A percentile compares a stretch with the other conserved stretches of the same genome.
phyloP scores from a whole-genome alignment of 2,113 vertebrate species.

The Procavia capensis region DNA sequence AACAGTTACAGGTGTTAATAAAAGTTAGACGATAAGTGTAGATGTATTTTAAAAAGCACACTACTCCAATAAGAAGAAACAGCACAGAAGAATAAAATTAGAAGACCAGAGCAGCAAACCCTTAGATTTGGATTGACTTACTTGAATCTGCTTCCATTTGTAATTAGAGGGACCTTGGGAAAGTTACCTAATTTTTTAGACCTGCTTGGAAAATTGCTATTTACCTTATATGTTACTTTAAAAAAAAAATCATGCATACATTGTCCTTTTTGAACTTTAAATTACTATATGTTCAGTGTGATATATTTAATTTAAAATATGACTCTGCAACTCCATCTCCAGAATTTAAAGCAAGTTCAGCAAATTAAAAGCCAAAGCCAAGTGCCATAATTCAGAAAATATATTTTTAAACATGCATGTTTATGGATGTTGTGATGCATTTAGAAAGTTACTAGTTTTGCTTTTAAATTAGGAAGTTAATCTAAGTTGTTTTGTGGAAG shows the following conservation, averaged over 20 bases:
- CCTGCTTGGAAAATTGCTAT: neutral
- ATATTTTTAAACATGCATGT: neutral
- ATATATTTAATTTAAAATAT: conserved; percentile 33
- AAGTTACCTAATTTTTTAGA: neutral
- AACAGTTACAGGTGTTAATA: neutral
- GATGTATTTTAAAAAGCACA: conserved; percentile 1
- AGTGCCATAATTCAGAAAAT: too few relatives aligned
- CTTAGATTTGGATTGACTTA: neutral
- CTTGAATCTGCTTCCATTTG: neutral
- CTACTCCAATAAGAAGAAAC: neutral
- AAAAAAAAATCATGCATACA: neutral
- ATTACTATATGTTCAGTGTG: neutral
- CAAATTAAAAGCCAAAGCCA: too few relatives aligned
- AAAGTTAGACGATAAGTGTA: neutral
- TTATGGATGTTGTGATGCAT: neutral
- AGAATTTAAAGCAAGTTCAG: conserved; percentile 24
- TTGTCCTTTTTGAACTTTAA: conserved; percentile 2
- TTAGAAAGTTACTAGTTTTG: conserved; percentile 3
- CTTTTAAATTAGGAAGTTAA: conserved; percentile 32
- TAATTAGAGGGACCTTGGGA: neutral
- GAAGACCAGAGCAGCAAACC: neutral
- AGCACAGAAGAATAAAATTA: neutral
- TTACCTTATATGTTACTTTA: neutral
- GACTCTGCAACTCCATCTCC: neutral
- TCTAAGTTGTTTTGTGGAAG: neutral